Percentiles rank a stretch among this genome's conserved stretches.
Evolutionary conservation across 2,888 invertebrate species (phyloP).

Genomic region (Acleris holmiana): DNA sequence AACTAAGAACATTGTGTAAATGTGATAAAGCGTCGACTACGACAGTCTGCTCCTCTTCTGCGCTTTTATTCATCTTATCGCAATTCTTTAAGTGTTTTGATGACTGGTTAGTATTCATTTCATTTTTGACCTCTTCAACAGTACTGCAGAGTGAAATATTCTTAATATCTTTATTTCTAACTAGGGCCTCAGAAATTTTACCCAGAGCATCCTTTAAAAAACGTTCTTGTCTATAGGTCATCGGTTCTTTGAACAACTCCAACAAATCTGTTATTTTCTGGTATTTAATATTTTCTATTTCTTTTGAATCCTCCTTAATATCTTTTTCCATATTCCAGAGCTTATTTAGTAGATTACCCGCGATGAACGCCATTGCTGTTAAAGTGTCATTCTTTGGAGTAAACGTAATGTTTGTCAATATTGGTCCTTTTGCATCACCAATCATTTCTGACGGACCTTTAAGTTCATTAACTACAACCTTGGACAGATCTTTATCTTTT

Average conservation of each 20-base stretch:
- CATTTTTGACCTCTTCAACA: constrained; percentile 49
- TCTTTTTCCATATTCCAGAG: constrained; percentile 76
- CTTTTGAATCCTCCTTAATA: constrained; percentile 55
- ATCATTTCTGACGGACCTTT: constrained; percentile 65
- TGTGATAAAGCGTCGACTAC: constrained; percentile 56
- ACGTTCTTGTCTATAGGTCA: constrained; percentile 68
- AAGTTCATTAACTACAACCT: constrained; percentile 71
- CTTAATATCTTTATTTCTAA: constrained; percentile 56
- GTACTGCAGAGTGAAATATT: constrained; percentile 67
- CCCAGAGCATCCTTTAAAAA: constrained; percentile 70
- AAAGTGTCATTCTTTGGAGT: constrained; percentile 76
- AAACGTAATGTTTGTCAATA: constrained; percentile 74
- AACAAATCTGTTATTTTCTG: constrained; percentile 70
- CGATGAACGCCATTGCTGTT: constrained; percentile 75
- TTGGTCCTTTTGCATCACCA: constrained; percentile 59
- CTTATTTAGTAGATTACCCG: constrained; percentile 74
- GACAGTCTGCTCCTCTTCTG: constrained; percentile 37
- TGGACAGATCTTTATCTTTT: constrained; percentile 68
- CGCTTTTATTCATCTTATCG: constrained; percentile 23
- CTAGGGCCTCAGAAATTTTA: constrained; percentile 63
- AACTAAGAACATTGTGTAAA: constrained; percentile 61
- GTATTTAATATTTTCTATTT: constrained; percentile 67
- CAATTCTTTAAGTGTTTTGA: constrained; percentile 33
- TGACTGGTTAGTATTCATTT: constrained; percentile 36
- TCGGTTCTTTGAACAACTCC: constrained; percentile 72